These are phyloP conservation scores for Clarias magur DNA, from an alignment of 2,113 vertebrate genomes.

Conservation along the genomic window DNA sequence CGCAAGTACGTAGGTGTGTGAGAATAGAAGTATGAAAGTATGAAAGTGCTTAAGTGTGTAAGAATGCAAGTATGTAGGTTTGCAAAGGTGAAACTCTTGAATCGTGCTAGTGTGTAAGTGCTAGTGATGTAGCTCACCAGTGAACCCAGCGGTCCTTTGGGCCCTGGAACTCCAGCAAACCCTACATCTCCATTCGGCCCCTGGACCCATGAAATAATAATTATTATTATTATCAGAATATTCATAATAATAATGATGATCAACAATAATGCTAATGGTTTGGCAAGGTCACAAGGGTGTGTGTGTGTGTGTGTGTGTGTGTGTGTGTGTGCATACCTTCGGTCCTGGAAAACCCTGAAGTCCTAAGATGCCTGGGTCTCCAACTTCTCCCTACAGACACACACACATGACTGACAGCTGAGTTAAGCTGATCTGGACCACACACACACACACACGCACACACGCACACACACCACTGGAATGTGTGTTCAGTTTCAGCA, in stretches of 20 bases:
- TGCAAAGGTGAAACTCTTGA: neutral
- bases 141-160: constrained; percentile 85
- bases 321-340: constrained; percentile 74
- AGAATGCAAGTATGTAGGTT: neutral
- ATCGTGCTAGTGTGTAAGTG: too few species aligned
- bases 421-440: neutral
- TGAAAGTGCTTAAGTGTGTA: neutral
- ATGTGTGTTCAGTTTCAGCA: neutral
- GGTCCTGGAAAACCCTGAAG: constrained; percentile 94
- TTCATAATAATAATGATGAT: too few species aligned
- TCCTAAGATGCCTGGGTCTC: constrained; percentile 84
- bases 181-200: constrained; percentile 87
- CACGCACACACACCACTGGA: constrained; percentile 11
- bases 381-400: constrained; percentile 81
- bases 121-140: constrained; percentile 74
- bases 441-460: constrained; percentile 24
- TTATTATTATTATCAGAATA: neutral
- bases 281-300: neutral
- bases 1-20: neutral
- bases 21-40: neutral
- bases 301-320: constrained; percentile 7
- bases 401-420: constrained; percentile 20
- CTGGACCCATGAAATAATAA: constrained; percentile 63
- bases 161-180: constrained; percentile 81
- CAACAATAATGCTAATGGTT: neutral